Evolutionary conservation across 2,888 invertebrate species (phyloP).

Genomic region (Aricia artaxerxes): DNA sequence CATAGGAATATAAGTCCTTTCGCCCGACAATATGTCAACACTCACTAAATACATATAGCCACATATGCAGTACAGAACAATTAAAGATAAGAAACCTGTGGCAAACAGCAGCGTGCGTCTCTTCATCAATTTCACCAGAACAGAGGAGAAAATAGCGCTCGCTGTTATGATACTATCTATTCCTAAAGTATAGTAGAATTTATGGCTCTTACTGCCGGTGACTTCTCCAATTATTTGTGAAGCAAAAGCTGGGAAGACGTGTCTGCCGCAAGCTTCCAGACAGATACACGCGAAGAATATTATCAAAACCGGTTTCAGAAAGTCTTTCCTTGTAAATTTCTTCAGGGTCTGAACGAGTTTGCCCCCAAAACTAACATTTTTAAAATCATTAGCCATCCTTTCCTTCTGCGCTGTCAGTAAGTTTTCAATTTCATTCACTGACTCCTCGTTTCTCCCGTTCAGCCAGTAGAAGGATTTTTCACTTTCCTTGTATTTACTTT

Average conservation of each 20-base stretch:
- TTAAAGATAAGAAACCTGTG: slow-evolving; percentile 52
- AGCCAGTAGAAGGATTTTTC: slow-evolving; percentile 73
- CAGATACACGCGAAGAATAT: slow-evolving; percentile 49
- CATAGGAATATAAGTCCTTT: slow-evolving; percentile 50
- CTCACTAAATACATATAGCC: slow-evolving; percentile 51
- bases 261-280: slow-evolving; percentile 57
- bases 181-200: slow-evolving; percentile 54
- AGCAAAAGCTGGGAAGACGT: slow-evolving; percentile 59
- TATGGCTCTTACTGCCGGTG: slow-evolving; percentile 48
- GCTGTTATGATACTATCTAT: slow-evolving; percentile 56
- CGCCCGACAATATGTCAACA: slow-evolving; percentile 46
- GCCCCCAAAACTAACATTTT: slow-evolving; percentile 36
- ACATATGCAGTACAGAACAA: slow-evolving; percentile 49
- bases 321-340: slow-evolving; percentile 55
- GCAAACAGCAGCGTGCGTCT: slow-evolving; percentile 55
- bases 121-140: slow-evolving; percentile 54
- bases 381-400: slow-evolving; percentile 34
- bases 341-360: slow-evolving; percentile 43
- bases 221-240: slow-evolving; percentile 56
- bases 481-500: slow-evolving; percentile 68
- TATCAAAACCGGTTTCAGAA: slow-evolving; percentile 56
- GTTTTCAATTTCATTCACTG: slow-evolving; percentile 49
- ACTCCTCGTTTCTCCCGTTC: slow-evolving; percentile 58
- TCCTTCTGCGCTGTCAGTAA: slow-evolving; percentile 53
- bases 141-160: slow-evolving; percentile 53